Evolutionary conservation across 2,797 vertebrate species (phyloP).

Genomic region (Alfaro cultratus): DNA sequence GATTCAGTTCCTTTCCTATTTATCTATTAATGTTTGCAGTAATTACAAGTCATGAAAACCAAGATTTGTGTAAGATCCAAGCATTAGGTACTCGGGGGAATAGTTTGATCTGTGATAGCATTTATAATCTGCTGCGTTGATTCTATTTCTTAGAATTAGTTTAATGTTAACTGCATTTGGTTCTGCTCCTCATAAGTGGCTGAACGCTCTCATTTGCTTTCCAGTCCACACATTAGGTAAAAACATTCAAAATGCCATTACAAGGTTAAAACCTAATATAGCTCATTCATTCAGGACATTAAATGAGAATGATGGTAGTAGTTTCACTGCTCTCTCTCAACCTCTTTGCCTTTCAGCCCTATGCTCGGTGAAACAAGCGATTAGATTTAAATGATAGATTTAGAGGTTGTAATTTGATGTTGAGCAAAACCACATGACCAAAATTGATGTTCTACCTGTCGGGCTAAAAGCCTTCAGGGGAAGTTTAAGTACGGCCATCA

Average conservation of each 20-base stretch:
- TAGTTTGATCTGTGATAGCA: neutral
- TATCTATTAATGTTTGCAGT: neutral
- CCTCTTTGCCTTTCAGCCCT: slow-evolving; percentile 30
- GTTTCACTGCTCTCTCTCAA: slow-evolving; percentile 25
- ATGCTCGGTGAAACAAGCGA: slow-evolving; percentile 44
- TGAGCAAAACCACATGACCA: slow-evolving; percentile 31
- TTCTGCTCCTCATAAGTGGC: neutral
- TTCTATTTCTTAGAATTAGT: neutral
- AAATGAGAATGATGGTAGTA: slow-evolving; percentile 3
- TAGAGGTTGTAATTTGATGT: slow-evolving; percentile 27
- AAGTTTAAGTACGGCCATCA: slow-evolving; percentile 12
- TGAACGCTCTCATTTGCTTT: slow-evolving; percentile 11
- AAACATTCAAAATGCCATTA: slow-evolving; percentile 20
- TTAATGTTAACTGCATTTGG: neutral
- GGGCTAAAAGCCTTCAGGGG: slow-evolving; percentile 30
- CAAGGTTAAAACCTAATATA: slow-evolving; percentile 36
- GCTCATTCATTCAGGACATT: slow-evolving; percentile 25
- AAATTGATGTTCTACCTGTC: slow-evolving; percentile 41
- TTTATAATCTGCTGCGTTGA: neutral
- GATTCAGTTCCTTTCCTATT: neutral
- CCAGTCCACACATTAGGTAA: slow-evolving; percentile 4
- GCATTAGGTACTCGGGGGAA: neutral
- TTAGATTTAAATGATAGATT: slow-evolving; percentile 52
- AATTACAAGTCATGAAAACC: neutral
- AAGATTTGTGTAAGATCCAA: neutral